Conservation (phyloP, 92 coral and sea anemone genomes). For the Umimayanthus chanpuru region DNA sequence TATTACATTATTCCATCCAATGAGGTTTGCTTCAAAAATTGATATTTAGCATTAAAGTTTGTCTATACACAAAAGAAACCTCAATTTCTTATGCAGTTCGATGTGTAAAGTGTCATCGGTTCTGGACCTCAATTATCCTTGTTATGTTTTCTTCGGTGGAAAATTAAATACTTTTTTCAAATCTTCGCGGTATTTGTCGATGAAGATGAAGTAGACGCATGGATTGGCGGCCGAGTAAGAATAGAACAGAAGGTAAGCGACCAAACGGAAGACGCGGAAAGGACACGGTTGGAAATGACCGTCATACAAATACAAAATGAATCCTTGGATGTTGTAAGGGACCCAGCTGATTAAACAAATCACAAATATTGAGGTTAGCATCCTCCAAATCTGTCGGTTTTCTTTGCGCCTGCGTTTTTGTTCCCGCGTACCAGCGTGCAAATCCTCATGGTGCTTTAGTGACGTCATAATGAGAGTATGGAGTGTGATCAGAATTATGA, state of each 20-base stretch:
- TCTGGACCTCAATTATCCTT: too few relatives aligned
- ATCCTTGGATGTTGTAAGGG: not conserved
- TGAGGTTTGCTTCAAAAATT: too few relatives aligned
- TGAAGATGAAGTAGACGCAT: slow-evolving; percentile 8
- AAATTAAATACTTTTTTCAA: not conserved
- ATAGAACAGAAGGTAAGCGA: not conserved
- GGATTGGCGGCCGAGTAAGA: not conserved
- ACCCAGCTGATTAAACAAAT: slow-evolving; percentile 12
- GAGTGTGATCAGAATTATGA: not conserved
- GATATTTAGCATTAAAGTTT: too few relatives aligned
- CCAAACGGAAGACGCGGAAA: not conserved
- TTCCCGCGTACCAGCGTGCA: not conserved
- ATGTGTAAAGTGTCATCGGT: too few relatives aligned
- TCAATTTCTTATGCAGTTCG: too few relatives aligned
- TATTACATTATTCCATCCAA: too few relatives aligned
- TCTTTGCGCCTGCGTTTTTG: slow-evolving; percentile 21
- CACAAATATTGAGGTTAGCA: slow-evolving; percentile 6
- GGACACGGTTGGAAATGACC: not conserved
- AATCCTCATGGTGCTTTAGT: slow-evolving; percentile 11
- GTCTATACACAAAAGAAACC: too few relatives aligned
- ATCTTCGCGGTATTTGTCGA: slow-evolving; percentile 20
- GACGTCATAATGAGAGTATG: not conserved
- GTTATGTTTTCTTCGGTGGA: not conserved
- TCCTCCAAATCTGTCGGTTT: slow-evolving; percentile 30
- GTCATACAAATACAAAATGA: not conserved